Evolutionary conservation across 2,113 vertebrate species (phyloP).

Genomic region (Dipodomys ordii): DNA sequence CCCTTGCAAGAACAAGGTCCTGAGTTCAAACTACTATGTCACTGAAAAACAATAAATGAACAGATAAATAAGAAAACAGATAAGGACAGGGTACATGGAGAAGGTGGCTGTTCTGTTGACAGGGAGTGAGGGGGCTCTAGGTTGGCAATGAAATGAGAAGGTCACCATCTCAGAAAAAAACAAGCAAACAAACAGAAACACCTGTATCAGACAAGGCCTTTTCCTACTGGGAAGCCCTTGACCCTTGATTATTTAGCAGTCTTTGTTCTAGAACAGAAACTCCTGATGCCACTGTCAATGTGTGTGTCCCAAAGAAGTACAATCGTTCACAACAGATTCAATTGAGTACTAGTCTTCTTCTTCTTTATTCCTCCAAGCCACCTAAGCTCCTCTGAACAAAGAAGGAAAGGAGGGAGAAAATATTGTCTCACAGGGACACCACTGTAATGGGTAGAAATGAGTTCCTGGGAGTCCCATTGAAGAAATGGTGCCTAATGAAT

Average conservation of each 20-base stretch:
- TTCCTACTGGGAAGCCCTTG: not conserved
- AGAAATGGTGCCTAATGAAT: not conserved
- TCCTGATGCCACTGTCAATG: no score
- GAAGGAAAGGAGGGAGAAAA: not conserved
- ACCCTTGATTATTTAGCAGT: not conserved
- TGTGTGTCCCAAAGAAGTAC: not conserved
- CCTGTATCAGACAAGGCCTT: fast-evolving
- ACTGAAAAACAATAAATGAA: no score
- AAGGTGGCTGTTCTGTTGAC: not conserved
- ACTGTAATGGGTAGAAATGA: not conserved
- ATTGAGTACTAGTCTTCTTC: not conserved
- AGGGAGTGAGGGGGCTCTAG: no score
- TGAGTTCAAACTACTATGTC: no score
- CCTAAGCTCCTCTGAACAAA: not conserved
- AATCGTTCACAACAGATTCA: not conserved
- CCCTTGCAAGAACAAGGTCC: no score
- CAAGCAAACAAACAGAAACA: no score
- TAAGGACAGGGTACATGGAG: not conserved
- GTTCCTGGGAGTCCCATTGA: fast-evolving
- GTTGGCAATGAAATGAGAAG: not conserved
- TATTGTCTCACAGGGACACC: not conserved
- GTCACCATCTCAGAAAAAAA: fast-evolving
- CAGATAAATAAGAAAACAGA: no score
- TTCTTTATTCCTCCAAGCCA: not conserved
- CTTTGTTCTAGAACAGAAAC: not conserved